Conservation (phyloP, 2,888 invertebrate genomes). For the Bursaphelenchus okinawaensis region DNA sequence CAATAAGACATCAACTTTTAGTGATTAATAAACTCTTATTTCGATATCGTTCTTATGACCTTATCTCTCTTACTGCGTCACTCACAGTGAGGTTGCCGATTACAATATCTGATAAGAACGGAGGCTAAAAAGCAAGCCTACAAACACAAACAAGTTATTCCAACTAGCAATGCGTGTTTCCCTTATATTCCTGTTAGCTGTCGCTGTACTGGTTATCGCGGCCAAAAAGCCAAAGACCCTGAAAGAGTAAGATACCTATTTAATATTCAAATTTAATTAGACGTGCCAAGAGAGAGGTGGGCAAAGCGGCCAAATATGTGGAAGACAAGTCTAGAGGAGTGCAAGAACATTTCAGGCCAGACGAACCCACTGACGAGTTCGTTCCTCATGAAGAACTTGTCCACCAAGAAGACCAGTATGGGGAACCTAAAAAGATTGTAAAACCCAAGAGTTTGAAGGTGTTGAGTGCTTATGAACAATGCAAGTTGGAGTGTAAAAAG, state of each 20-base stretch:
- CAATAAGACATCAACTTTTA: background rate
- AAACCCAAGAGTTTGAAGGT: slow-evolving; percentile 38
- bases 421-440: slow-evolving; percentile 3
- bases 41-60: background rate
- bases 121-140: background rate
- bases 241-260: slow-evolving; percentile 1
- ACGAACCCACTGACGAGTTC: background rate
- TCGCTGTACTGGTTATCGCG: background rate
- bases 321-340: background rate
- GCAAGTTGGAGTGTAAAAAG: slow-evolving; percentile 48
- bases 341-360: background rate
- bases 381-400: slow-evolving; percentile 1
- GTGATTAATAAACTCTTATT: background rate
- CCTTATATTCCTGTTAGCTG: background rate
- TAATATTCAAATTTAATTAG: background rate
- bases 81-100: background rate
- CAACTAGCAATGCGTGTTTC: background rate
- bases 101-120: background rate
- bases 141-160: background rate
- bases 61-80: background rate
- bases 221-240: slow-evolving; percentile 5
- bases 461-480: slow-evolving; percentile 45
- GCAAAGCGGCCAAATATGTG: background rate
- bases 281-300: background rate
- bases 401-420: background rate